Evolutionary conservation across 2,888 invertebrate species (phyloP).

Genomic region (Drosophila mulleri): DNA sequence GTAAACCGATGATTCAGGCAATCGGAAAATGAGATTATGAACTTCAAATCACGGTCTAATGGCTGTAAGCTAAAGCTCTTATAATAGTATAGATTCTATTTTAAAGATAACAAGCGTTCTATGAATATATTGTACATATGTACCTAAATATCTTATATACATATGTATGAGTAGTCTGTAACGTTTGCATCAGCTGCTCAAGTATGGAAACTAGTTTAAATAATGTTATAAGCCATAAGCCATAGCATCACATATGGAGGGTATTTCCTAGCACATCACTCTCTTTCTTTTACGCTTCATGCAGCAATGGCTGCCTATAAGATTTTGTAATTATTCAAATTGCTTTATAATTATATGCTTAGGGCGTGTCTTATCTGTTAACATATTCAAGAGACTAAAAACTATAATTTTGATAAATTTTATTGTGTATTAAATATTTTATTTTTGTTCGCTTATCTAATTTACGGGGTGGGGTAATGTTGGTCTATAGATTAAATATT

Average conservation of each 20-base stretch:
- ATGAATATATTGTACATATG: too few species aligned
- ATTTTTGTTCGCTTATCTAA: slow-evolving; percentile 1
- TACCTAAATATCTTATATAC: too few species aligned
- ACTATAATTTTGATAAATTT: slow-evolving; percentile 10
- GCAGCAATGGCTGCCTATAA: not conserved
- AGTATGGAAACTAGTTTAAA: too few species aligned
- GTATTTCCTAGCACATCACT: not conserved
- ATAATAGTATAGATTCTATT: not conserved
- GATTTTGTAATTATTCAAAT: slow-evolving; percentile 12
- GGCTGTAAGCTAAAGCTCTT: not conserved
- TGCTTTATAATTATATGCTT: not conserved
- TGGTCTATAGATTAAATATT: not conserved
- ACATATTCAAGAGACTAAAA: slow-evolving; percentile 7
- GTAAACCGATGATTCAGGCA: not conserved
- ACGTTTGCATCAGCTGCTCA: too few species aligned
- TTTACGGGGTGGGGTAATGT: not conserved
- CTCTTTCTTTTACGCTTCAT: not conserved
- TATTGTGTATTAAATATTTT: slow-evolving; percentile 4
- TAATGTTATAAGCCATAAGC: not conserved
- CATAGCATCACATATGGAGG: not conserved
- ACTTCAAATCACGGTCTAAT: not conserved
- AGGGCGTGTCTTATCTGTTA: slow-evolving; percentile 3
- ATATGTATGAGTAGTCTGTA: too few species aligned
- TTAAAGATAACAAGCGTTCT: too few species aligned
- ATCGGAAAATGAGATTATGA: not conserved